A percentile compares a stretch with the other conserved stretches of the same genome.
phyloP scores from a whole-genome alignment of 2,113 vertebrate genomes.

The Odontophorus gujanensis region DNA sequence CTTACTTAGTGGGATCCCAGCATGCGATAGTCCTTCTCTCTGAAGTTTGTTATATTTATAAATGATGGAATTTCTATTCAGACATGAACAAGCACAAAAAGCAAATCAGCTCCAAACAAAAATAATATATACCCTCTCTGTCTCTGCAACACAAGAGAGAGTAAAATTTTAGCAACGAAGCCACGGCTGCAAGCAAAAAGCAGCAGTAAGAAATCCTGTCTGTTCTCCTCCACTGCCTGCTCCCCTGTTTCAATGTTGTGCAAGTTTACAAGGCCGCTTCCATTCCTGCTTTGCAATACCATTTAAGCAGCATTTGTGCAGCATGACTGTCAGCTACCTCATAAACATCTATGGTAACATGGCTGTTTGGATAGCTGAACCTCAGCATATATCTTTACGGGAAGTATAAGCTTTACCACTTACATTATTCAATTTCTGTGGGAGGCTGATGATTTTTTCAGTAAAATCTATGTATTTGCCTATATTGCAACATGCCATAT shows the following conservation, averaged over 20 bases:
- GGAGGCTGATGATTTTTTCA: background rate
- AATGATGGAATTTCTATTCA: background rate
- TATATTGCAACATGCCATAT: constrained; percentile 25
- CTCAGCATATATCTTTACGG: constrained; percentile 31
- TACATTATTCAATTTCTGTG: constrained; percentile 16
- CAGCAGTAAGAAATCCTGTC: background rate
- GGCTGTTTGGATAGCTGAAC: constrained; percentile 57
- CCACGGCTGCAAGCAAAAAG: background rate
- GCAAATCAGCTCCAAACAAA: background rate
- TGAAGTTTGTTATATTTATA: background rate
- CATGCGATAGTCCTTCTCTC: background rate
- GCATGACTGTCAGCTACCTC: background rate
- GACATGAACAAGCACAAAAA: background rate
- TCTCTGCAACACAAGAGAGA: background rate
- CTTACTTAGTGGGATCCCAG: background rate
- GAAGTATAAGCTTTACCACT: background rate
- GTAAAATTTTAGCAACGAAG: background rate
- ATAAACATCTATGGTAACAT: constrained; percentile 43
- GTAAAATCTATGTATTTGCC: constrained; percentile 24
- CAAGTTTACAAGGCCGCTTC: background rate
- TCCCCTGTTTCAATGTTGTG: background rate
- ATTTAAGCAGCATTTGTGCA: background rate
- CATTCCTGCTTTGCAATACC: background rate
- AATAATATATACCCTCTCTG: background rate
- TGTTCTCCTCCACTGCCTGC: background rate